Evolutionary conservation across 2,888 invertebrate genomes (phyloP).

Genomic region (Hedychridium roseum): DNA sequence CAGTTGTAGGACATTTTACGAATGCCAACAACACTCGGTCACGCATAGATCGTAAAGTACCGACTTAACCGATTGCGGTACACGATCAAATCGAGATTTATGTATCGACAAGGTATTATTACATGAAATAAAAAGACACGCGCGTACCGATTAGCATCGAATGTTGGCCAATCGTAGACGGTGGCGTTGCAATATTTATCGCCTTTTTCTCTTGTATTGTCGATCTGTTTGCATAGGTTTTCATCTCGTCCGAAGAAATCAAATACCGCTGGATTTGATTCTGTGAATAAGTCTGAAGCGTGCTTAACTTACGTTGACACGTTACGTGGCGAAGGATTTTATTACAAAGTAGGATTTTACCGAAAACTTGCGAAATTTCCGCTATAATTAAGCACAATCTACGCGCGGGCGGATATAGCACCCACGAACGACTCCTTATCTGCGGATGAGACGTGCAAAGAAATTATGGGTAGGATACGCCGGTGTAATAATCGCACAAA

Average conservation of each 20-base stretch:
- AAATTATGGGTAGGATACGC: too few species aligned
- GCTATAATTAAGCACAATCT: conserved; percentile 16
- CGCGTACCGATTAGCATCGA: background rate
- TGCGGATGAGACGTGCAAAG: conserved; percentile 14
- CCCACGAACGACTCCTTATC: conserved; percentile 12
- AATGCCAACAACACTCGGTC: conserved; percentile 23
- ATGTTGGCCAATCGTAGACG: background rate
- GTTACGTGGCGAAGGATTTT: conserved; percentile 21
- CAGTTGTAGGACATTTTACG: conserved; percentile 15
- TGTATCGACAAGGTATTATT: conserved; percentile 34
- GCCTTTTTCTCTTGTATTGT: too few species aligned
- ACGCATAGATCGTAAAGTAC: conserved; percentile 32
- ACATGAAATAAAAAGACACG: conserved; percentile 2
- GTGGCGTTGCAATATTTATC: too few species aligned
- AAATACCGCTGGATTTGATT: too few species aligned
- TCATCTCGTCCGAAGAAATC: too few species aligned
- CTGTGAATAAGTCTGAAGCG: too few species aligned
- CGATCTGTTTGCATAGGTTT: too few species aligned
- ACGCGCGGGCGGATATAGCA: conserved; percentile 17
- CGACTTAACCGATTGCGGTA: conserved; percentile 33
- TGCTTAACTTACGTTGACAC: too few species aligned
- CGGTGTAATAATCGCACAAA: background rate
- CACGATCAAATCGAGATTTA: conserved; percentile 43
- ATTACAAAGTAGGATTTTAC: conserved; percentile 26
- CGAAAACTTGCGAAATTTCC: conserved; percentile 20